Conservation (phyloP, 2,797 vertebrate species). For the Brachyalestes nurse region DNA sequence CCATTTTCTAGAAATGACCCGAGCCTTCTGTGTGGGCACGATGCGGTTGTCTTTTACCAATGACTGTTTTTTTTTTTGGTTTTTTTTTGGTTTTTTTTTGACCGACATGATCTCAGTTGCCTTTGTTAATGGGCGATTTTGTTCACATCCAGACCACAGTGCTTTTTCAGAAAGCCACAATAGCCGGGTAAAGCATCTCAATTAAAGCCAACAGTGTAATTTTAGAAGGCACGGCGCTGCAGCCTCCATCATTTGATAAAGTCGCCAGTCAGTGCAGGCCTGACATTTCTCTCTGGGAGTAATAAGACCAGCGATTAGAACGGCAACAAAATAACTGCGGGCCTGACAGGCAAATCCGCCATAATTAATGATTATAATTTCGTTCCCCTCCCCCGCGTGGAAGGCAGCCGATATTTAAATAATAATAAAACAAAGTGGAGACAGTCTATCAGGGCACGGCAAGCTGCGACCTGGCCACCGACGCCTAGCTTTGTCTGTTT, state of each 20-base stretch:
- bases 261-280: slow-evolving; percentile 77
- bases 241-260: slow-evolving; percentile 73
- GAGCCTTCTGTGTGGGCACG: slow-evolving; percentile 3
- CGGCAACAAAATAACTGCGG: slow-evolving; percentile 82
- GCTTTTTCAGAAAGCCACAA: slow-evolving; percentile 23
- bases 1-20: slow-evolving; percentile 38
- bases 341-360: slow-evolving; percentile 81
- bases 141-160: slow-evolving; percentile 12
- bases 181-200: slow-evolving; percentile 42
- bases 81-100: neutral
- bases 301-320: slow-evolving; percentile 77
- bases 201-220: slow-evolving; percentile 42
- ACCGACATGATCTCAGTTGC: slow-evolving; percentile 1
- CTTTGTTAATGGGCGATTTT: slow-evolving; percentile 20
- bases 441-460: slow-evolving; percentile 60
- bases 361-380: slow-evolving; percentile 87
- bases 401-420: slow-evolving; percentile 72
- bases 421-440: slow-evolving; percentile 70
- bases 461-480: slow-evolving; percentile 63
- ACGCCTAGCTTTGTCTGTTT: slow-evolving; percentile 57
- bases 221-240: slow-evolving; percentile 48
- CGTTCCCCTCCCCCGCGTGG: slow-evolving; percentile 76
- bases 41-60: neutral
- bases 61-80: neutral
- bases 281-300: slow-evolving; percentile 69